phyloP scores from a whole-genome alignment of 2,888 invertebrate genomes.

The Agrenia bidenticulata region DNA sequence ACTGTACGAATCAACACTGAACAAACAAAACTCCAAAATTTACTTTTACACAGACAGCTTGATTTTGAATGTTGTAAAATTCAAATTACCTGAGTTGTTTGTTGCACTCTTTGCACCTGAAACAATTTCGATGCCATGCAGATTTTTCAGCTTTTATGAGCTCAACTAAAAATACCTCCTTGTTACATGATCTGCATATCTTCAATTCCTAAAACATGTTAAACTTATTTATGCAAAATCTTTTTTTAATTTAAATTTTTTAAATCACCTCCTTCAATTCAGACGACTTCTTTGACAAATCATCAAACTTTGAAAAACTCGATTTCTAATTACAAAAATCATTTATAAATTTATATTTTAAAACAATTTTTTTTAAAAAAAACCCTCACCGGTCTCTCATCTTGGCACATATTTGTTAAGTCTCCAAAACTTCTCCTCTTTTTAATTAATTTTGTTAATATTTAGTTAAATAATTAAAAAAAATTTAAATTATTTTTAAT shows the following conservation, averaged over 20 bases:
- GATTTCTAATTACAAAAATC: too few species aligned
- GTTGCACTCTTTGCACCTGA: constrained; percentile 88
- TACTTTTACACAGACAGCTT: too few species aligned
- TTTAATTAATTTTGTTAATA: constrained; percentile 2
- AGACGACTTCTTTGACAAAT: constrained; percentile 61
- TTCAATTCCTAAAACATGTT: background rate
- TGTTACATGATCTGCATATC: constrained; percentile 69
- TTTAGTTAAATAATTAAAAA: background rate
- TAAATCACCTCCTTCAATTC: too few species aligned
- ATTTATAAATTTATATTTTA: too few species aligned
- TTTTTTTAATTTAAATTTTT: too few species aligned
- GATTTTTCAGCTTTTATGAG: constrained; percentile 87
- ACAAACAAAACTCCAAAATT: too few species aligned
- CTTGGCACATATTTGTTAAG: too few species aligned
- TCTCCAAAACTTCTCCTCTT: constrained; percentile 39
- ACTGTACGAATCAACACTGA: constrained; percentile 88
- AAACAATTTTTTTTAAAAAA: too few species aligned
- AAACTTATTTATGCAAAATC: too few species aligned
- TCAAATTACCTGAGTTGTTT: constrained; percentile 85
- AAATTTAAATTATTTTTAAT: constrained; percentile 2
- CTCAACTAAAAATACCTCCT: constrained; percentile 95
- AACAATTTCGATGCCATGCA: constrained; percentile 92
- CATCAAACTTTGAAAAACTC: constrained; percentile 75
- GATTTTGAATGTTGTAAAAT: constrained; percentile 1
- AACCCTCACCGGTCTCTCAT: too few species aligned